Conservation (phyloP, 2,888 invertebrate genomes). For the Ormyrus thymus region DNA sequence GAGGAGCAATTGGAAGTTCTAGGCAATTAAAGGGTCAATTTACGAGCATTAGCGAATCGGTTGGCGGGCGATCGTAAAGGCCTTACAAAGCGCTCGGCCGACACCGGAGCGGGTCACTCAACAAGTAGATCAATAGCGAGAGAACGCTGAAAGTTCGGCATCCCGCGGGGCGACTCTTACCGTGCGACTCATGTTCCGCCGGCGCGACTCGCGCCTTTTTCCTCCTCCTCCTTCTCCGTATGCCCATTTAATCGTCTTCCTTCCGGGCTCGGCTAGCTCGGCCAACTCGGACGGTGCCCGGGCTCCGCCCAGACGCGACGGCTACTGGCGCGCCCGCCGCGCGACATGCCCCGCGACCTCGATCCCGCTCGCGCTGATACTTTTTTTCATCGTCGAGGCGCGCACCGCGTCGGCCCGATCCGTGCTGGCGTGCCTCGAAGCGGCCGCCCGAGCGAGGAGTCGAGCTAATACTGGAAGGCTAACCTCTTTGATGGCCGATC, state of each 20-base stretch:
- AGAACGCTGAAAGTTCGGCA: neutral
- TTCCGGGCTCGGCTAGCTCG: constrained; percentile 22
- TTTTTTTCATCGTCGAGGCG: neutral
- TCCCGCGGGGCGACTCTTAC: constrained; percentile 30
- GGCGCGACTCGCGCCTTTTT: constrained; percentile 53
- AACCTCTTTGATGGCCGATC: constrained; percentile 52
- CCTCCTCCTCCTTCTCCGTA: constrained; percentile 52
- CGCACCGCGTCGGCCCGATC: neutral
- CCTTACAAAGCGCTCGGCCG: neutral
- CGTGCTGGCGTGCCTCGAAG: neutral
- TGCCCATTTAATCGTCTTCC: constrained; percentile 56
- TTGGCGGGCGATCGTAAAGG: no score
- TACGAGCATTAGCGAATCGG: no score
- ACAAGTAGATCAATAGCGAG: constrained; percentile 30
- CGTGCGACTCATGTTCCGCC: constrained; percentile 43
- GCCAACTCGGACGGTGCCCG: neutral
- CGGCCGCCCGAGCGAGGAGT: constrained; percentile 29
- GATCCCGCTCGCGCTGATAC: constrained; percentile 12
- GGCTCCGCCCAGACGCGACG: constrained; percentile 38
- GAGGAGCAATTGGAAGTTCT: no score
- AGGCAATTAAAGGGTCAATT: no score
- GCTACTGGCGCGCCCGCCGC: neutral
- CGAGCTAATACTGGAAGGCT: constrained; percentile 49
- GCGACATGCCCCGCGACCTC: constrained; percentile 26
- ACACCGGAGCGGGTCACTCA: constrained; percentile 4